These are phyloP conservation scores for Drosophila paranaensis DNA, from an alignment of 2,888 invertebrate genomes.

Conservation along the genomic window DNA sequence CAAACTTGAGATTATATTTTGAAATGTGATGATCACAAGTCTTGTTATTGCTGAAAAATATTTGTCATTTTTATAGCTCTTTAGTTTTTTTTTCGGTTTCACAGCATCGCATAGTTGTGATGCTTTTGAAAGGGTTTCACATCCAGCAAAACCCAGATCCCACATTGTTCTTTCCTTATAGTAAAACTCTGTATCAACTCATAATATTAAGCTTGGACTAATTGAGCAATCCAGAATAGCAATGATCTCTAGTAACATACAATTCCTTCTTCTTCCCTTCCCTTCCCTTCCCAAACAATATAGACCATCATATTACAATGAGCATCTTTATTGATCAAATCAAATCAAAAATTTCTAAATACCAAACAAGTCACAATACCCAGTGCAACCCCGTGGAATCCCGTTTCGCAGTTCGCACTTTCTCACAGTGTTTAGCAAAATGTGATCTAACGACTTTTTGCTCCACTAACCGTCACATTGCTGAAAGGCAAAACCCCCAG, in stretches of 20 bases:
- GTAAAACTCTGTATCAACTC: too few relatives aligned
- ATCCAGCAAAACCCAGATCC: background rate
- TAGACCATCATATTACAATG: background rate
- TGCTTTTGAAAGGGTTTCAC: too few relatives aligned
- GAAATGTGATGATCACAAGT: background rate
- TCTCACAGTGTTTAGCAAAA: slow-evolving; percentile 20
- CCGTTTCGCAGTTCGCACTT: background rate
- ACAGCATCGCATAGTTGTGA: too few relatives aligned
- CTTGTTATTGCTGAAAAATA: too few relatives aligned
- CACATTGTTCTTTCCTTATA: background rate
- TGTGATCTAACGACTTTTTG: slow-evolving; percentile 17
- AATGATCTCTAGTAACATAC: background rate
- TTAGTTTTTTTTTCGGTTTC: too few relatives aligned
- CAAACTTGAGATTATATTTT: slow-evolving; percentile 9
- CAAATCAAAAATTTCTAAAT: background rate
- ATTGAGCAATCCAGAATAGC: background rate
- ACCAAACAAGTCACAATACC: background rate
- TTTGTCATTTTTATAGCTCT: too few relatives aligned
- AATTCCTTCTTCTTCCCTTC: background rate
- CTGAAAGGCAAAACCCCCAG: slow-evolving; percentile 36
- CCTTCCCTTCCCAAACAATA: background rate
- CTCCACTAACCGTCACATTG: slow-evolving; percentile 38
- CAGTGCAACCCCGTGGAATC: background rate
- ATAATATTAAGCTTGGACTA: background rate
- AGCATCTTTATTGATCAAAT: background rate